These are phyloP conservation scores for Malaclemys terrapin DNA, from an alignment of 2,113 vertebrate genomes.

Conservation along the genomic window DNA sequence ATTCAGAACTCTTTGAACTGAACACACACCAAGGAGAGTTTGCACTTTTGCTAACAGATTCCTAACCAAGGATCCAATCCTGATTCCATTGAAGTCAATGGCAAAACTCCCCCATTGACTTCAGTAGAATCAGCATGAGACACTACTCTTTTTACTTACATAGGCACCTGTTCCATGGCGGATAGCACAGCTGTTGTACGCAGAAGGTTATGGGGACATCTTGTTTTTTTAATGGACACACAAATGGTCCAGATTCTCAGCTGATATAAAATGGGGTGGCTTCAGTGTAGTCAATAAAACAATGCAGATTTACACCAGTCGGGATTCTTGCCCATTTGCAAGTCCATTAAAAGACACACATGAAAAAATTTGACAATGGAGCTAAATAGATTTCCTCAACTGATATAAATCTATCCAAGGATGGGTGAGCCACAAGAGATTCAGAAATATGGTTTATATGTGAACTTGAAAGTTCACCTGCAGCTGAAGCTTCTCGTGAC, in stretches of 20 bases:
- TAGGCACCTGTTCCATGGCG: background rate
- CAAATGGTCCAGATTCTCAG: background rate
- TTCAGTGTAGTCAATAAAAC: background rate
- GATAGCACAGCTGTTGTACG: background rate
- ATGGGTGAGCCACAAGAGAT: background rate
- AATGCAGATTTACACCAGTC: background rate
- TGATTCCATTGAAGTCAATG: background rate
- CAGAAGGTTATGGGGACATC: background rate
- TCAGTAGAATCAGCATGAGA: background rate
- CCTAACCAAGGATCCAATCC: background rate
- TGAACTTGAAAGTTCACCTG: background rate
- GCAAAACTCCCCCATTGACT: background rate
- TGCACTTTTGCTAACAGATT: background rate
- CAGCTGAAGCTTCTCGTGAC: background rate
- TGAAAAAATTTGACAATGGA: background rate
- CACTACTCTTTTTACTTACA: background rate
- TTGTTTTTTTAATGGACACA: background rate
- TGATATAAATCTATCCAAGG: background rate
- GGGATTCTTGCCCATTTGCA: background rate
- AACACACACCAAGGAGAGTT: background rate
- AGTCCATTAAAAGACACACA: background rate
- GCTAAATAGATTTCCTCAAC: background rate
- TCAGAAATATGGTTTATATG: background rate
- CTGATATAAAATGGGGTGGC: background rate
- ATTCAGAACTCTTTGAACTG: background rate